Conservation (phyloP, 2,888 invertebrate species). For the Dryobota labecula region DNA sequence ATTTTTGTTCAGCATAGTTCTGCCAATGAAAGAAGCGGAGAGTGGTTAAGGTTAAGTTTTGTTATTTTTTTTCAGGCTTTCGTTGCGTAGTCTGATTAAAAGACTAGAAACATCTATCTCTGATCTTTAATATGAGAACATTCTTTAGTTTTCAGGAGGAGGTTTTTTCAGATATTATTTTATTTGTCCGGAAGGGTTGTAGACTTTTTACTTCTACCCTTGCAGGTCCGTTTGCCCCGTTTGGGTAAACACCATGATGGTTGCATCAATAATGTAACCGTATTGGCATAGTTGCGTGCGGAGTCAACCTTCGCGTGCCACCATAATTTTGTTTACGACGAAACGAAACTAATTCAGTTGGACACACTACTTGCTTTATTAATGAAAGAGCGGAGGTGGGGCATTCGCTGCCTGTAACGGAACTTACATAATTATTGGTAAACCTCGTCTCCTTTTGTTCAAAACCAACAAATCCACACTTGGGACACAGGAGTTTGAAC, state of each 20-base stretch:
- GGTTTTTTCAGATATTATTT: not conserved
- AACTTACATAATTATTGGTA: constrained; percentile 83
- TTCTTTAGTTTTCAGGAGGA: not conserved
- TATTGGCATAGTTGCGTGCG: constrained; percentile 58
- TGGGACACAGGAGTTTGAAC: constrained; percentile 27
- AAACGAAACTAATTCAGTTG: constrained; percentile 69
- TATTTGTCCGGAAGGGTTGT: not conserved
- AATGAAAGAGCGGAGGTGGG: constrained; percentile 78
- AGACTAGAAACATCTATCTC: not conserved
- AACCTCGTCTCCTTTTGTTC: constrained; percentile 58
- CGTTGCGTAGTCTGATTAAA: not conserved
- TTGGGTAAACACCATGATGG: not conserved
- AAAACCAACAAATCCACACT: constrained; percentile 15
- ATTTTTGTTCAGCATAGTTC: constrained; percentile 10
- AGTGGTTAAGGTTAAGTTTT: not conserved
- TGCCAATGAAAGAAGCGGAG: constrained; percentile 21
- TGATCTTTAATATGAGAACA: not conserved
- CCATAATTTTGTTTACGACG: constrained; percentile 61
- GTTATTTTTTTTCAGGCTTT: not conserved
- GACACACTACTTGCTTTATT: constrained; percentile 74
- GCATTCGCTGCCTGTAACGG: constrained; percentile 74
- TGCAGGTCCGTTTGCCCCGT: not conserved
- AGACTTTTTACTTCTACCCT: not conserved
- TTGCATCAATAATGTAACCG: constrained; percentile 34
- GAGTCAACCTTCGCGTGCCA: constrained; percentile 67